Base-by-base conservation (phyloP, 2,888 invertebrate genomes). In the Cerceris rybyensis region DNA sequence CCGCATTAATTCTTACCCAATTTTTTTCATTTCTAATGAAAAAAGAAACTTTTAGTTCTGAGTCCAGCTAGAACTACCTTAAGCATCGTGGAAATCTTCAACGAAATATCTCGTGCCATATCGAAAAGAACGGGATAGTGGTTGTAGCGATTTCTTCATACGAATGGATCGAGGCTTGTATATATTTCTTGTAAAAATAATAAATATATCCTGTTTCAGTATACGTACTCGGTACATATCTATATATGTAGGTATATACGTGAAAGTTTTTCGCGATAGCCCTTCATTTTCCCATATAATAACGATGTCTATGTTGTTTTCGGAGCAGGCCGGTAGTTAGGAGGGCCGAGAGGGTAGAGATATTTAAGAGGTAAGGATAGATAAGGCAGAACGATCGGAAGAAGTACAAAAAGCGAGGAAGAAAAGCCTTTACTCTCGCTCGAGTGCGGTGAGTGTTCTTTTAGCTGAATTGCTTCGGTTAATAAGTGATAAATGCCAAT, bases 401-500 rank as follows among this genome's bases (percentile, higher is more conserved):
- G 54, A 43, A 60, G 16, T 42, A 57, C 9, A 54, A 52, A 69
- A 75, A 57, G 14, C 43, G 50, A 52, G 64, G 42, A 75, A 64
- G 61, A 42, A 73, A 64, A 16, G 54, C 58, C 73, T 76, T 80
- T 77, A 55, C 76, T 70, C 49, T 59, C 68, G 68, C 43, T 74
- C 69, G 80, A 83, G 67, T 70, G 74, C 68, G 69, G 65, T 64
- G 50, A 70, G 68, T 58, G 83, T 74, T 81, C 81, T 74, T 80
- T 75, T 77, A 77, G 67, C 69, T 70, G 58, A 80, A 66, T 83
- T 76, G 76, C 76, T 80, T 58, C 69, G 70, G 77, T 82, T 83
- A 83, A 83, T 83, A 83, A 77, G 83, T 67, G 80, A 82, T 82
- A 82, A 82, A 76, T 77, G 74, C 64, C 64, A 71, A 57, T 67